Conservation (phyloP, 2,888 invertebrate species). For the Phaonia tiefii region DNA sequence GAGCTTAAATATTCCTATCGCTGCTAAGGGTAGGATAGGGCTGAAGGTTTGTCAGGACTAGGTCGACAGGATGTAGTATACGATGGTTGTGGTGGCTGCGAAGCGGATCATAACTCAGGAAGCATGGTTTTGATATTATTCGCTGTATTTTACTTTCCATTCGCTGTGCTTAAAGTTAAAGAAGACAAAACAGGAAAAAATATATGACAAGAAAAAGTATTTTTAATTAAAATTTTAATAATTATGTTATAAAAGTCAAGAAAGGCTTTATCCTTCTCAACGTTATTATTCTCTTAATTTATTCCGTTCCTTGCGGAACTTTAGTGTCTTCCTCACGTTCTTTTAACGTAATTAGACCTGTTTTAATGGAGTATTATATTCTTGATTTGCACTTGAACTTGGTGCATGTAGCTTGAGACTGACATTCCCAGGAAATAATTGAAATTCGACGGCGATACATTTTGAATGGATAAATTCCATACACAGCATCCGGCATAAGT, state of each 20-base stretch:
- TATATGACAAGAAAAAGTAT: slow-evolving; percentile 39
- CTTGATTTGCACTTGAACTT: slow-evolving; percentile 15
- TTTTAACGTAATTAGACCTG: not conserved
- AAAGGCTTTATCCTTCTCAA: slow-evolving; percentile 40
- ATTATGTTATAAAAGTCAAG: slow-evolving; percentile 53
- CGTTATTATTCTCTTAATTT: not conserved
- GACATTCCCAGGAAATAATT: not conserved
- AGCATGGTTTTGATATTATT: slow-evolving; percentile 46
- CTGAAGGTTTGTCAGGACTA: not conserved
- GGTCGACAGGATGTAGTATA: slow-evolving; percentile 13
- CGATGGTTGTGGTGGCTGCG: slow-evolving; percentile 1
- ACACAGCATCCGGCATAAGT: not conserved
- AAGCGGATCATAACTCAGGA: slow-evolving; percentile 44
- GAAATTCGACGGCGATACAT: not conserved
- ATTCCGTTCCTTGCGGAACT: not conserved
- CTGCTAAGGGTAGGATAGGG: slow-evolving; percentile 13
- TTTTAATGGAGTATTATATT: not conserved
- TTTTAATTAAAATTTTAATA: slow-evolving; percentile 65
- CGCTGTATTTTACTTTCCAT: slow-evolving; percentile 29
- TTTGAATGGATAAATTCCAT: not conserved
- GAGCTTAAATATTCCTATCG: slow-evolving; percentile 22
- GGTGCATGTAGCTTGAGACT: not conserved
- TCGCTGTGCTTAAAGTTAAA: slow-evolving; percentile 25
- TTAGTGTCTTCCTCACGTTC: not conserved
- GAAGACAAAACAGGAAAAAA: slow-evolving; percentile 5